Evolutionary conservation across 2,797 vertebrate genomes (phyloP).

Genomic region (Lemur catta): DNA sequence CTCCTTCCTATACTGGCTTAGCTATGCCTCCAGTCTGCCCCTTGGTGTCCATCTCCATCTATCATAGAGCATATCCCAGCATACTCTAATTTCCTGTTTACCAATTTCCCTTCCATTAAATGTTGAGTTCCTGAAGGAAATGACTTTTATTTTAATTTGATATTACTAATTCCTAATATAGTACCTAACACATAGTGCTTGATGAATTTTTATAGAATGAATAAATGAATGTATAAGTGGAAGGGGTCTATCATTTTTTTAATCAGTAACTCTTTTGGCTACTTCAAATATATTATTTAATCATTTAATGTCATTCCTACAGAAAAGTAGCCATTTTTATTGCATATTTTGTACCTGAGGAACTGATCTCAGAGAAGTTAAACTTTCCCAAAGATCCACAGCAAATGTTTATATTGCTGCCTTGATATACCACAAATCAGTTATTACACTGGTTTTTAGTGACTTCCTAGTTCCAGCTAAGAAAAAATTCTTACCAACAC

Average conservation of each 20-base stretch:
- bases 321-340: neutral
- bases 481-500: slow-evolving; percentile 3
- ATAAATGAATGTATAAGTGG: neutral
- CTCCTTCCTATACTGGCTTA: neutral
- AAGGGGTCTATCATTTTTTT: neutral
- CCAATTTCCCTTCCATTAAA: neutral
- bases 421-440: neutral
- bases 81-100: neutral
- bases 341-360: neutral
- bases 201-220: neutral
- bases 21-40: neutral
- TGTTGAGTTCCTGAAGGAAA: neutral
- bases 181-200: neutral
- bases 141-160: neutral
- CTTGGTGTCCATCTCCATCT: neutral
- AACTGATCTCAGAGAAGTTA: neutral
- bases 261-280: neutral
- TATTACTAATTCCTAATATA: neutral
- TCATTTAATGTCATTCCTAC: neutral
- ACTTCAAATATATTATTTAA: neutral
- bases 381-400: neutral
- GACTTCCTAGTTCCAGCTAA: neutral
- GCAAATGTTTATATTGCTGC: too few relatives aligned
- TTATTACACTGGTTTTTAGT: neutral
- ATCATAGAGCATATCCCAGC: neutral